A percentile compares a stretch with the other conserved stretches of the same genome.
Conservation (phyloP, 2,888 invertebrate genomes). For the Eristalis arbustorum region DNA sequence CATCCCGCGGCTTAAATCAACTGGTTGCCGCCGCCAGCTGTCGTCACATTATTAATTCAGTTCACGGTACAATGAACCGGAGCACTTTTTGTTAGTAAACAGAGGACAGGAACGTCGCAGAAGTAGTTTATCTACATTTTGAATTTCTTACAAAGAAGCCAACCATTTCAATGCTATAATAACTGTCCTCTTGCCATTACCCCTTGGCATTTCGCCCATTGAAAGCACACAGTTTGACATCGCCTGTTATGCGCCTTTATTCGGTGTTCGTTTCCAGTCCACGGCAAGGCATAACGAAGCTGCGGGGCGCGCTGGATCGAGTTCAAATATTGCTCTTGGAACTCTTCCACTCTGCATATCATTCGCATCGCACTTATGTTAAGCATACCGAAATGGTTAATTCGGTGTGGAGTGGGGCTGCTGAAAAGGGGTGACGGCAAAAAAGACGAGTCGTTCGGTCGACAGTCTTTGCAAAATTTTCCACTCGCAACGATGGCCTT, state of each 20-base stretch:
- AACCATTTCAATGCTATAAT: slow-evolving; percentile 25
- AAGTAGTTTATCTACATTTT: slow-evolving; percentile 24
- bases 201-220: slow-evolving; percentile 2
- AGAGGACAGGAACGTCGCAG: slow-evolving; percentile 13
- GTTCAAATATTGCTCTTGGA: slow-evolving; percentile 8
- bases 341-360: slow-evolving; percentile 32
- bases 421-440: background rate
- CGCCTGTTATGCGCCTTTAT: background rate
- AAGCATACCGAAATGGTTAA: background rate
- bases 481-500: slow-evolving; percentile 15
- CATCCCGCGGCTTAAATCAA: background rate
- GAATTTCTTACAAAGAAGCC: slow-evolving; percentile 5
- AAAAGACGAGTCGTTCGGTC: background rate
- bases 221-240: slow-evolving; percentile 25
- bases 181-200: background rate
- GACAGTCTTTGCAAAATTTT: slow-evolving; percentile 26
- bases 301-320: background rate
- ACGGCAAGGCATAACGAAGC: background rate
- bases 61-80: slow-evolving; percentile 31
- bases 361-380: slow-evolving; percentile 11
- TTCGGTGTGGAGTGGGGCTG: background rate
- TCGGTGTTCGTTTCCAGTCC: background rate
- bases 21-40: background rate
- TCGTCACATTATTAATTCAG: slow-evolving; percentile 4
- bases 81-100: slow-evolving; percentile 27